Conservation (phyloP, 2,797 vertebrate species). For the Holocentrus rufus region DNA sequence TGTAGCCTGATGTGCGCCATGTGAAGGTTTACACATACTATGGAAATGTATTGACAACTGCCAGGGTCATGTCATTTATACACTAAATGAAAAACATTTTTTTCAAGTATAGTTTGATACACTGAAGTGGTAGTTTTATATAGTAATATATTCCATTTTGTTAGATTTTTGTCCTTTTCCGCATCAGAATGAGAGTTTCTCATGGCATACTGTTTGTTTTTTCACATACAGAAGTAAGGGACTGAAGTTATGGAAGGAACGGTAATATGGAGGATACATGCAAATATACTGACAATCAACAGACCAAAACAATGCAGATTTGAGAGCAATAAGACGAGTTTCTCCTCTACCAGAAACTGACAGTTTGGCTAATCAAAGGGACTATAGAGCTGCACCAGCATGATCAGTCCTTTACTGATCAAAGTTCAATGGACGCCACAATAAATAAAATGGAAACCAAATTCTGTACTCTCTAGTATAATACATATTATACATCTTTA, state of each 20-base stretch:
- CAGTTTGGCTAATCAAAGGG: slow-evolving; percentile 61
- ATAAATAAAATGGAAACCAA: slow-evolving; percentile 82
- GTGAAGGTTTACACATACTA: slow-evolving; percentile 31
- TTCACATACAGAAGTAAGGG: slow-evolving; percentile 44
- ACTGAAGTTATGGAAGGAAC: slow-evolving; percentile 45
- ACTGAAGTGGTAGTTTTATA: slow-evolving; percentile 45
- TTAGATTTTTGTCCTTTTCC: slow-evolving; percentile 43
- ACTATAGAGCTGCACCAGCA: slow-evolving; percentile 63
- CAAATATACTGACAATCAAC: slow-evolving; percentile 74
- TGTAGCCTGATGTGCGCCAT: slow-evolving; percentile 42
- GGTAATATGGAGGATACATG: slow-evolving; percentile 63
- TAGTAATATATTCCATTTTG: slow-evolving; percentile 66
- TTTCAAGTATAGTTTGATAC: slow-evolving; percentile 24
- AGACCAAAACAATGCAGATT: slow-evolving; percentile 70
- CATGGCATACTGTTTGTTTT: slow-evolving; percentile 39
- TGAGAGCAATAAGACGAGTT: slow-evolving; percentile 59
- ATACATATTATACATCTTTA: slow-evolving; percentile 75
- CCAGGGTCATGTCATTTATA: slow-evolving; percentile 41
- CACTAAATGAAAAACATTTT: slow-evolving; percentile 53
- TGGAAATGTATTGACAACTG: slow-evolving; percentile 48
- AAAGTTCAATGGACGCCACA: slow-evolving; percentile 79
- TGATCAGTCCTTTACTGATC: slow-evolving; percentile 62
- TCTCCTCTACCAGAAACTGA: slow-evolving; percentile 68
- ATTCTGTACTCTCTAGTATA: slow-evolving; percentile 73
- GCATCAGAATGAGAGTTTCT: slow-evolving; percentile 49